Evolutionary conservation across 2,888 invertebrate species (phyloP), one percentile per base, ranked within the genome.

Genomic region (Phoronis australis): DNA sequence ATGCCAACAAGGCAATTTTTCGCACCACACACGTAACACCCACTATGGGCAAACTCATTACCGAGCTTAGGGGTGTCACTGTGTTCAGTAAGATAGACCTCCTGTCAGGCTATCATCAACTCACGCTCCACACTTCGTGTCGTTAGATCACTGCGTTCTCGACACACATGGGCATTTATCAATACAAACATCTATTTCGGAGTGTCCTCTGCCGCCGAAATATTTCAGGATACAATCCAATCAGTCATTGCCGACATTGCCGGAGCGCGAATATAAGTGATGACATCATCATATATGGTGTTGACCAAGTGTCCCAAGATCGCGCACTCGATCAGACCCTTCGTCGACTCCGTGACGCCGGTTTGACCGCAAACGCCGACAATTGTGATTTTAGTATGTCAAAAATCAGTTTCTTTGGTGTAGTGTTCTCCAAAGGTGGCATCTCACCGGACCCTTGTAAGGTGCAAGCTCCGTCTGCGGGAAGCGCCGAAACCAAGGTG

Each of bases 401-500:
- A n/a, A n/a, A n/a, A n/a, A n/a, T n/a, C n/a, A n/a, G n/a, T n/a
- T n/a, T n/a, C n/a, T n/a, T n/a, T n/a, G n/a, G n/a, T n/a, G n/a
- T n/a, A n/a, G n/a, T n/a, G n/a, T n/a, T n/a, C n/a, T n/a, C n/a
- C n/a, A n/a, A n/a, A n/a, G n/a, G n/a, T n/a, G n/a, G n/a, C n/a
- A n/a, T n/a, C n/a, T n/a, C n/a, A n/a, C n/a, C n/a, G n/a, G n/a
- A n/a, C 21, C 35, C 27, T 24, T 38, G 42, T 2, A 52, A 52
- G 22, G 37, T 52, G 23, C 31, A 35, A 25, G 31, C 40, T 2
- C n/a, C n/a, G n/a, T n/a, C 42, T 52, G 20, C 15, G 37, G 5
- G 37, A 47, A 3, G 20, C 43, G 23, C 37, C 47, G 9, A 22
- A 43, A 2, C 50, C 51, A 9, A 54, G 35, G 45, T 54, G 5